Evolutionary conservation across 2,797 vertebrate species (phyloP).

Genomic region (Antennarius maculatus): DNA sequence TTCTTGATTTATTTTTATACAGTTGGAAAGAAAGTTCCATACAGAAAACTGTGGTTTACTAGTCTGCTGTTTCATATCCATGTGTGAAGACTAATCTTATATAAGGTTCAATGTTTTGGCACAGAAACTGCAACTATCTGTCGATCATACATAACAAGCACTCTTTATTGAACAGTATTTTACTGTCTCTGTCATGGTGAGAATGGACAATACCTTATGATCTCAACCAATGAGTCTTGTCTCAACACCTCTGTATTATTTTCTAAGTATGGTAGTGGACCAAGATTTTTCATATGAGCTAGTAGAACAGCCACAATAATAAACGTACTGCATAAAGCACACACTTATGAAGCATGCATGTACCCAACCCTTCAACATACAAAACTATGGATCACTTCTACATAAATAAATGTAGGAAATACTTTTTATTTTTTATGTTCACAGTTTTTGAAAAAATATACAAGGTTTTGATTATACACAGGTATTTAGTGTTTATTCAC

Average conservation of each 20-base stretch:
- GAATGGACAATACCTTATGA: conserved; percentile 40
- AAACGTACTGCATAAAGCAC: conserved; percentile 42
- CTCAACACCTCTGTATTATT: conserved; percentile 39
- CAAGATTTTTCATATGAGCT: conserved; percentile 39
- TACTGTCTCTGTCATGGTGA: conserved; percentile 33
- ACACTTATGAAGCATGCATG: conserved; percentile 56
- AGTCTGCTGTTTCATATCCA: conserved; percentile 68
- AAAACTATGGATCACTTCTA: conserved; percentile 17
- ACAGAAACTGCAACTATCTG: conserved; percentile 42
- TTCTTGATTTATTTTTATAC: conserved; percentile 84
- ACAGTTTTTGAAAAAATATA: conserved; percentile 24
- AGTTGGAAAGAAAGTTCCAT: conserved; percentile 69
- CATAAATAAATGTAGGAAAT: conserved; percentile 19
- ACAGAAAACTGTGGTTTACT: conserved; percentile 68
- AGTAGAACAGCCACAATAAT: conserved; percentile 34
- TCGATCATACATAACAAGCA: conserved; percentile 25
- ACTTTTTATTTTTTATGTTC: conserved; percentile 15
- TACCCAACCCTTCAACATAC: conserved; percentile 38
- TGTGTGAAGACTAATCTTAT: conserved; percentile 52
- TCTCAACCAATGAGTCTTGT: conserved; percentile 40
- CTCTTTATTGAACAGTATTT: conserved; percentile 48
- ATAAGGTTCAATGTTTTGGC: conserved; percentile 51
- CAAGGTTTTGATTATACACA: conserved; percentile 26
- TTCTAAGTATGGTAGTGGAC: conserved; percentile 25
- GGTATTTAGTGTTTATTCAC: conserved; percentile 54